phyloP scores from a whole-genome alignment of 2,888 invertebrate genomes.

The Archaeoteleia sp. region DNA sequence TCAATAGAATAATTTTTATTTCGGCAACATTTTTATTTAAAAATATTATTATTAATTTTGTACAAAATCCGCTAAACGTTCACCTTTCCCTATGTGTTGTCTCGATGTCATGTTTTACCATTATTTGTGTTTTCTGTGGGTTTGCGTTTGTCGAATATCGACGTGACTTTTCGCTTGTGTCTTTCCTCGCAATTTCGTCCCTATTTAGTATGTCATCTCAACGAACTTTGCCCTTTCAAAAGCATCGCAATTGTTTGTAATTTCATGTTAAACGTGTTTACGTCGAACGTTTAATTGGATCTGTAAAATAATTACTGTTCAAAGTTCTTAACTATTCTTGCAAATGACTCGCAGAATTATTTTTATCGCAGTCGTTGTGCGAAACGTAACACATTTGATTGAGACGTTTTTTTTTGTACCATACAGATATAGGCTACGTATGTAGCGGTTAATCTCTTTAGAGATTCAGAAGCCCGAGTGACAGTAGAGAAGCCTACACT shows the following conservation, averaged over 20 bases:
- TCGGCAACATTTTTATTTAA: too few relatives aligned
- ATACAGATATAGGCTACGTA: neutral
- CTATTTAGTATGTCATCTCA: too few relatives aligned
- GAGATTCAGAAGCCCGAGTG: conserved; percentile 18
- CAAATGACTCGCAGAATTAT: neutral
- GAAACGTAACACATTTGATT: neutral
- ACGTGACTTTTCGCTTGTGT: neutral
- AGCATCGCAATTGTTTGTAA: too few relatives aligned
- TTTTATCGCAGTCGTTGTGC: neutral
- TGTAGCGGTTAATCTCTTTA: conserved; percentile 11
- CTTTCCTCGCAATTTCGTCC: neutral
- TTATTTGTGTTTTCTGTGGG: conserved; percentile 41
- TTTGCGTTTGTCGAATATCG: conserved; percentile 39
- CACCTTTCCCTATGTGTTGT: conserved; percentile 34
- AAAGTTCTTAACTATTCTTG: too few relatives aligned
- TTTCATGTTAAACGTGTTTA: too few relatives aligned
- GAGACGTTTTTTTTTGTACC: conserved; percentile 2
- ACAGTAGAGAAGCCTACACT: conserved; percentile 12
- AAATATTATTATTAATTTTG: too few relatives aligned
- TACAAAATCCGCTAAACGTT: conserved; percentile 13
- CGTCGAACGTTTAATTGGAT: too few relatives aligned
- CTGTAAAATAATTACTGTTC: too few relatives aligned
- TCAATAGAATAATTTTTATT: too few relatives aligned
- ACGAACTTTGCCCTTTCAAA: too few relatives aligned
- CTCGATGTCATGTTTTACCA: conserved; percentile 39